A percentile compares a stretch with the other conserved stretches of the same genome.
These are phyloP conservation scores for Bos indicus DNA, from an alignment of 2,113 vertebrate species.

Conservation along the genomic window DNA sequence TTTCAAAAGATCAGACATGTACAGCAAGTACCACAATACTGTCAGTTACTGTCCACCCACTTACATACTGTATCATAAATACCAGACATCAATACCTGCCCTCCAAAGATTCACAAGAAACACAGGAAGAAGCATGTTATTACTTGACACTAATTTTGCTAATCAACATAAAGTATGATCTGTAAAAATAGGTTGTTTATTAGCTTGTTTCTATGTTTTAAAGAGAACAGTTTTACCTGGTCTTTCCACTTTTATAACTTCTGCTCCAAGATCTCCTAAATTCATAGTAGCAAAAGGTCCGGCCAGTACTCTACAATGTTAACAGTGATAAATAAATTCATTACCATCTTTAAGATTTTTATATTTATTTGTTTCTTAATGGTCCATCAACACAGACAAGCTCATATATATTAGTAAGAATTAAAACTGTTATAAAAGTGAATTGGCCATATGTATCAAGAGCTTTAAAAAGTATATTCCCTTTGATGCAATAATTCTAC, in stretches of 20 bases:
- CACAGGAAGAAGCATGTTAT: slow-evolving; percentile 56
- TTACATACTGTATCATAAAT: slow-evolving; percentile 59
- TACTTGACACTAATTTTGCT: slow-evolving; percentile 60
- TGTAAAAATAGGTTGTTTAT: slow-evolving; percentile 51
- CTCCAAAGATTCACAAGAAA: slow-evolving; percentile 54
- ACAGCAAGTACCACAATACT: slow-evolving; percentile 75
- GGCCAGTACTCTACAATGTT: slow-evolving; percentile 88
- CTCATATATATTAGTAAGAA: slow-evolving; percentile 8
- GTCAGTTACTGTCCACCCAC: slow-evolving; percentile 53
- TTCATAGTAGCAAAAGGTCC: slow-evolving; percentile 98
- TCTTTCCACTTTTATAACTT: slow-evolving; percentile 96
- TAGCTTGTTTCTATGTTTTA: background rate
- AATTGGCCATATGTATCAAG: background rate
- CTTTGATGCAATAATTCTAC: background rate
- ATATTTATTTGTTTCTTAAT: slow-evolving; percentile 1
- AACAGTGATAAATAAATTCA: background rate
- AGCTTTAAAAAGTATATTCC: background rate
- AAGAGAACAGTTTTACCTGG: slow-evolving; percentile 83
- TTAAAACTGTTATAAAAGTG: background rate
- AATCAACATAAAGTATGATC: slow-evolving; percentile 44
- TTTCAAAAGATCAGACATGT: slow-evolving; percentile 61
- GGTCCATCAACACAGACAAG: background rate
- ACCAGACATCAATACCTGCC: background rate
- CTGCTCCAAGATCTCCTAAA: slow-evolving; percentile 94
- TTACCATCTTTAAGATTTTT: slow-evolving; percentile 1